Base-by-base conservation (phyloP, 1,140 invertebrate genomes). In the Colletes latitarsis region DNA sequence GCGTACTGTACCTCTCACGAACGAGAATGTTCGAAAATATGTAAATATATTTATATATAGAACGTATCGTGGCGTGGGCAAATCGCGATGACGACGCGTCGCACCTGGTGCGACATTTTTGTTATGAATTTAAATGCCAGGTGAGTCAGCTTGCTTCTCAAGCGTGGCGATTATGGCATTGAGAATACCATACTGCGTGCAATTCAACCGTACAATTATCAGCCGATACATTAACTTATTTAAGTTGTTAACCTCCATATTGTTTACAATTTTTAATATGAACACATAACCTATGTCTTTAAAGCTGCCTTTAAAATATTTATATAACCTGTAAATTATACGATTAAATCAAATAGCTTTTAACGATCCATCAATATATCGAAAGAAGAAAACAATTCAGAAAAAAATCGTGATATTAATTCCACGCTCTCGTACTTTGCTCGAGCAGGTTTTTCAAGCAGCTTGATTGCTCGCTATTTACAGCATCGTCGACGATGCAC, bases 401-500 rank as follows among this genome's bases (percentile, higher is more conserved):
- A 19, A 58, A 58, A 58, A 21, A 10, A 19, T 2, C 0, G 10
- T n/a, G 9, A 6, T 46, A 21, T 58, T 21, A 21, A 58, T n/a
- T 19, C 57, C 57, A 58, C 9, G 57, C 4, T 58, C 53, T 15
- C 17, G 53, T 55, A 55, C 15, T 12, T 63, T 12, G 10, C 6
- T 9, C 12, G 30, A 43, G 30, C 69, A 21, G 39, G n/a, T 71
- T 41, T 66, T 49, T 55, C 62, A 30, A 21, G 10, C 19, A 75
- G 72, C 12, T 17, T 14, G 72, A 55, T 66, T 66, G 64, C 49
- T 41, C 6, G 60, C 49, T 30, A 75, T 77, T 58, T 69, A 60
- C 55, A 55, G 63, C 30, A 53, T 82, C 53, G 58, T 73, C 57
- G 14, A 39, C 62, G 46, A 72, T 82, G 62, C 62, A 74, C 57